Evolutionary conservation across 2,888 invertebrate genomes (phyloP), one percentile per base, ranked within the genome.

Genomic region (Terebella lapidaria): DNA sequence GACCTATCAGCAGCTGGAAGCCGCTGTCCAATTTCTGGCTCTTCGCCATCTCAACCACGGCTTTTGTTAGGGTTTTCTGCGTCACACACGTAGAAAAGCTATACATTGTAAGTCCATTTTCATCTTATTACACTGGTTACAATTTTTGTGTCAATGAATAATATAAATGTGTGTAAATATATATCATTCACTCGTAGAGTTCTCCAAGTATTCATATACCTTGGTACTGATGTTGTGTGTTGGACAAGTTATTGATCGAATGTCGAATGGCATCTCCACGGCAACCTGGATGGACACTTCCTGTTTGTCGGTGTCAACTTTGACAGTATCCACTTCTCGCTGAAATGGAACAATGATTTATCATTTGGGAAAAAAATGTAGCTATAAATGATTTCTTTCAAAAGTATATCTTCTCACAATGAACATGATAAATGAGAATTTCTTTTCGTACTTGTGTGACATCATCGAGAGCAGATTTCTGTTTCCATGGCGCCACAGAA

Each of bases 241-340:
- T 1, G 76, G 75, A 54, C 76, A 76, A 25, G 68, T 65, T 22
- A 81, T 67, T 28, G 67, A 64, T 42, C 71, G 65, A 49, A 81
- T 80, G 59, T 74, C 74, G 72, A 77, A 81, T 3, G 80, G 81
- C 81, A 81, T 81, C 56, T 78, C 72, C n/a, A 81, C 66, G 27
- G 73, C 65, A 27, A 78, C 71, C 59, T 77, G 73, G 1, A 80
- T n/a, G n/a, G n/a, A n/a, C n/a, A n/a, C n/a, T n/a, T n/a, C n/a
- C n/a, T n/a, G n/a, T n/a, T n/a, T n/a, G n/a, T n/a, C n/a, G n/a
- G 47, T 46, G 10, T 58, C 61, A 25, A 61, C 58, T 29, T 68
- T 60, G 49, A 71, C 66, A 1, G 69, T 69, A 24, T 68, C 64
- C 2, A 70, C 53, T n/a, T n/a, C n/a, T n/a, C n/a, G n/a, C n/a